Evolutionary conservation across 1,140 invertebrate species (phyloP), one percentile per base, ranked within the genome.

Genomic region (Drosophila sproati): DNA sequence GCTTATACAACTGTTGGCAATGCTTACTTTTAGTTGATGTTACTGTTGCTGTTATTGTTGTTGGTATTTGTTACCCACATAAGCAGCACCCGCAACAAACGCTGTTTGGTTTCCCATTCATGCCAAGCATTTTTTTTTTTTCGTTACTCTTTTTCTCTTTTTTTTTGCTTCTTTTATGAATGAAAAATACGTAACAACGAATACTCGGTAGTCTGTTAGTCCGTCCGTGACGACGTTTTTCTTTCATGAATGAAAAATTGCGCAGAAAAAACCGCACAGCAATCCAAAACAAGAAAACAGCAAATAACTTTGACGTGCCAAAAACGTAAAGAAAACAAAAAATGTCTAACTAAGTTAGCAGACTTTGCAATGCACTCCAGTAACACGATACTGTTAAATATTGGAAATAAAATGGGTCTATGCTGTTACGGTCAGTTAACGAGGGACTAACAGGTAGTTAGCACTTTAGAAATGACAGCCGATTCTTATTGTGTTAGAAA

Each of bases 131-230:
- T 70, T 50, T 66, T 29, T 50, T 66, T 29, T 35, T 47, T 43
- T 52, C 55, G 35, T 59, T 50, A n/a, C 45, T 43, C 29, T 12
- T 28, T 62, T 37, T 41, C 4, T 20, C 50, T 41, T 43, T 72
- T 74, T 51, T 55, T 47, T 66, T 20, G 20, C 34, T 67, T 75
- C 70, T 67, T 83, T 82, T 66, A 82, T 82, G 80, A 82, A 82
- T 82, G 80, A 79, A 80, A 68, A 76, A 82, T 68, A 73, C 71
- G 71, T 73, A 73, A 73, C 71, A 73, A 60, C 31, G 32, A 29
- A 35, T 20, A 20, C 52, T 43, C n/a, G 62, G 63, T 64, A 61
- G 71, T 69, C 71, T 73, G 71, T 59, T 67, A 41, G 56, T 69
- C 57, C 66, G 71, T 69, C 71, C 71, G 71, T 73, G 71, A 73